A percentile compares a stretch with the other conserved stretches of the same genome.
Conservation (phyloP, 1,140 invertebrate species). For the Galleria mellonella region DNA sequence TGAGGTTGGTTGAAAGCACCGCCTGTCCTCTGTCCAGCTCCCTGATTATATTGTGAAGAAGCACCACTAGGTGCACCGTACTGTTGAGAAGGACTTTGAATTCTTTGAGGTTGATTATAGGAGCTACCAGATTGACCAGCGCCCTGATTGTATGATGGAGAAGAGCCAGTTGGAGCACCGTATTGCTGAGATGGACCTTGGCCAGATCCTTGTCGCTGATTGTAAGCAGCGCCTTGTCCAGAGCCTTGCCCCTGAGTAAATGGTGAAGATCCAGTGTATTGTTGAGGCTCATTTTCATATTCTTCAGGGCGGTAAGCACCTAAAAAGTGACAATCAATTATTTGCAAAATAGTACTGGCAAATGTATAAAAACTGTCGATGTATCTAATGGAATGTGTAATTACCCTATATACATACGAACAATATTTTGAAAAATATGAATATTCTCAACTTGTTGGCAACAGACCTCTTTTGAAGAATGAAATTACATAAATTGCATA, state of each 20-base stretch:
- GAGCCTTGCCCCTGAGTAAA: background rate
- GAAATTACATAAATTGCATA: no score
- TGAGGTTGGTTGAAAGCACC: conserved; percentile 9
- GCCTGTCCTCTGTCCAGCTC: background rate
- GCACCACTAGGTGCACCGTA: conserved; percentile 1
- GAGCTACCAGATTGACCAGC: no score
- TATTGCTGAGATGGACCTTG: background rate
- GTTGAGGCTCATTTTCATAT: conserved; percentile 21
- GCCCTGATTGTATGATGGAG: no score
- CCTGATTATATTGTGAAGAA: background rate
- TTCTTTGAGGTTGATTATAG: no score
- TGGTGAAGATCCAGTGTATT: conserved; percentile 4
- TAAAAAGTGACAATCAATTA: conserved; percentile 18
- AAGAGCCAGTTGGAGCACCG: background rate
- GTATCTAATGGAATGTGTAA: no score
- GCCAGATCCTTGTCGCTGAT: conserved; percentile 2
- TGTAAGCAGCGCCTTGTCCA: background rate
- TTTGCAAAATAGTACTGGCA: background rate
- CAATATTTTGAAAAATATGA: no score
- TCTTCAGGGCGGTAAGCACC: conserved; percentile 56
- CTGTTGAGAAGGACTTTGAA: background rate
- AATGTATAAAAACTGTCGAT: no score
- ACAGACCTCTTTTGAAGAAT: no score
- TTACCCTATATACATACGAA: no score
- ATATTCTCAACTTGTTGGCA: no score